These are phyloP conservation scores for Platalea minor DNA, from an alignment of 2,797 vertebrate species.

Conservation along the genomic window DNA sequence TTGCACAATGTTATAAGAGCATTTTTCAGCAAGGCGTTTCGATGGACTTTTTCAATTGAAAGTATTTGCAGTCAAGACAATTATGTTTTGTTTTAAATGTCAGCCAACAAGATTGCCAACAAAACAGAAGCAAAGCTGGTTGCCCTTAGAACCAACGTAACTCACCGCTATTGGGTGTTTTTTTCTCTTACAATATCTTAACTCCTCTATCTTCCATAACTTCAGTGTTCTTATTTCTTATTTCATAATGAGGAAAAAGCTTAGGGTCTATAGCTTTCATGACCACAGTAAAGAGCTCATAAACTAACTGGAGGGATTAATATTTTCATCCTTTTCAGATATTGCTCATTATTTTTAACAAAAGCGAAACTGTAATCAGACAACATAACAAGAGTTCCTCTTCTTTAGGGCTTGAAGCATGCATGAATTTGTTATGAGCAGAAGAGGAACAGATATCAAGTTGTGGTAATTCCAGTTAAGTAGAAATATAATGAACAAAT, in stretches of 20 bases:
- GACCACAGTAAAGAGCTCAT: not conserved
- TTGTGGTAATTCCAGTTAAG: not conserved
- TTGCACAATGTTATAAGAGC: not conserved
- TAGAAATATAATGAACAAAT: not conserved
- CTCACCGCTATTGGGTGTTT: not conserved
- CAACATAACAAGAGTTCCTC: not conserved
- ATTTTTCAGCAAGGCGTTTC: not conserved
- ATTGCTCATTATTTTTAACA: not conserved
- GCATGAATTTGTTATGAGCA: not conserved
- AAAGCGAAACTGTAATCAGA: not conserved
- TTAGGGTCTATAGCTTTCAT: not conserved
- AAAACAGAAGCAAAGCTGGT: slow-evolving; percentile 21
- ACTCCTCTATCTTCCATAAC: not conserved
- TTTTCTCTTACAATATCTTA: not conserved
- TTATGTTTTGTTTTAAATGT: not conserved
- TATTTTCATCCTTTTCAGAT: not conserved
- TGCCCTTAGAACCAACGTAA: not conserved
- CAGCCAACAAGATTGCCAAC: not conserved
- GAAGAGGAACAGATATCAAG: not conserved
- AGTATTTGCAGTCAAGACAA: slow-evolving; percentile 14
- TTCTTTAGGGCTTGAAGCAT: not conserved
- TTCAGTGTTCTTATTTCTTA: not conserved
- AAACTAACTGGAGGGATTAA: not conserved
- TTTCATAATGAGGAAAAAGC: not conserved
- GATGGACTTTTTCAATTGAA: not conserved